Evolutionary conservation across 2,888 invertebrate species (phyloP).

Genomic region (Hirtodrosophila confusa): DNA sequence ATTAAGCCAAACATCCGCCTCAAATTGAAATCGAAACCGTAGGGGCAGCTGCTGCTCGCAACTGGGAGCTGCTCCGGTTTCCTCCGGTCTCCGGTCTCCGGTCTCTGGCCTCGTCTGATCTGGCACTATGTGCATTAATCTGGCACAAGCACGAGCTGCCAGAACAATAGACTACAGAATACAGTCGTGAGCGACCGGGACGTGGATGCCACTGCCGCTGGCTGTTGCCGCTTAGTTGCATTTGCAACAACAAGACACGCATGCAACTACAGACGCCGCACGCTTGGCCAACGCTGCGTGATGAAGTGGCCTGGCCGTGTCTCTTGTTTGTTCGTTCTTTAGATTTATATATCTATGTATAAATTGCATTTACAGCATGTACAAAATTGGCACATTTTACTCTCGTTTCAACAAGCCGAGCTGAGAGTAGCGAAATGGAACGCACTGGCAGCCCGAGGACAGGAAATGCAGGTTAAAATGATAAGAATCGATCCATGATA

Average conservation of each 20-base stretch:
- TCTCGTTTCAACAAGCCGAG: constrained; percentile 67
- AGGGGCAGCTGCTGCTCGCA: constrained; percentile 7
- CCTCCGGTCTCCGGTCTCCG: neutral
- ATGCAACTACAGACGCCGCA: constrained; percentile 47
- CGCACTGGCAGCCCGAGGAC: constrained; percentile 45
- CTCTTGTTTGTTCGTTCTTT: constrained; percentile 57
- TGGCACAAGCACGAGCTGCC: constrained; percentile 77
- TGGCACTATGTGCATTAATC: constrained; percentile 60
- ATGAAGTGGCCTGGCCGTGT: constrained; percentile 78
- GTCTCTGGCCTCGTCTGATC: constrained; percentile 1
- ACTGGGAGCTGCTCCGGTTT: constrained; percentile 3
- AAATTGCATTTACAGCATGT: constrained; percentile 52
- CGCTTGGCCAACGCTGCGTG: constrained; percentile 77
- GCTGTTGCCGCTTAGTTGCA: constrained; percentile 70
- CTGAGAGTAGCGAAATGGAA: constrained; percentile 61
- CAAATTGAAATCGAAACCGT: constrained; percentile 80
- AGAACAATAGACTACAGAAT: constrained; percentile 65
- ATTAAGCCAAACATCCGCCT: constrained; percentile 76
- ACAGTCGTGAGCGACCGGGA: constrained; percentile 24
- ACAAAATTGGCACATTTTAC: constrained; percentile 75
- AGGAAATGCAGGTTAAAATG: constrained; percentile 51
- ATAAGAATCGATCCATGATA: constrained; percentile 48
- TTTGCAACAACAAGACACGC: constrained; percentile 43
- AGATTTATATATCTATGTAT: constrained; percentile 30
- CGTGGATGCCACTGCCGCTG: constrained; percentile 35